Evolutionary conservation across 2,113 vertebrate species (phyloP), one percentile per base, ranked within the genome.

Genomic region (Conger conger): DNA sequence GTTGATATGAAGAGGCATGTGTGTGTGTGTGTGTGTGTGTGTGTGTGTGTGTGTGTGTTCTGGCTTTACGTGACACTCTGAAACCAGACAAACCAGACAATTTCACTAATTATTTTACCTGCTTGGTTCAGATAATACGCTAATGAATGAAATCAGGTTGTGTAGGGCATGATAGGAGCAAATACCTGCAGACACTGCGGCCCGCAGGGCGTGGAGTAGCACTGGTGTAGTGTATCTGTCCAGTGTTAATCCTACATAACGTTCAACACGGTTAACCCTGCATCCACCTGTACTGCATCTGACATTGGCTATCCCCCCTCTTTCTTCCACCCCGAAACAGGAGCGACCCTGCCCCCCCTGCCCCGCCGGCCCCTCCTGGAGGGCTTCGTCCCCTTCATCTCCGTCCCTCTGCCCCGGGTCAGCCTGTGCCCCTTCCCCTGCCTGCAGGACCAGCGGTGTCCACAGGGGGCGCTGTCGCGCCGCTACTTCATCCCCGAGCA

Each of bases 401-500:
- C 86, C 76, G 87, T 94, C 3, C 93, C 89, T 0, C 45, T 94
- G 30, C 53, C 93, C 37, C 87, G 78, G 5, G 73, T 94, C 85
- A 92, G 82, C 23, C 84, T 91, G 1, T 3, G 30, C 33, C 90
- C 91, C 0, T 93, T 94, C 85, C 85, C 88, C 50, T 27, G 60
- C 82, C 73, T 53, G 63, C 82, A 89, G 42, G 86, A 93, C 1
- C 77, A 86, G 17, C 85, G 82, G 81, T 76, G 84, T 80, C 76
- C 82, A n/a, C 79, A 76, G 81, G 76, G 27, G 42, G 60, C 50
- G 0, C 18, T 37, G 27, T 16, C 37, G 27, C 88, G n/a, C 1
- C 90, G 88, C 76, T 93, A 86, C 91, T 94, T 94, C 85, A 86
- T 91, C 77, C 90, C 80, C 16, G 84, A 93, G 76, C 86, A 86